Evolutionary conservation across 2,888 invertebrate genomes (phyloP).

Genomic region (Macaria notata): DNA sequence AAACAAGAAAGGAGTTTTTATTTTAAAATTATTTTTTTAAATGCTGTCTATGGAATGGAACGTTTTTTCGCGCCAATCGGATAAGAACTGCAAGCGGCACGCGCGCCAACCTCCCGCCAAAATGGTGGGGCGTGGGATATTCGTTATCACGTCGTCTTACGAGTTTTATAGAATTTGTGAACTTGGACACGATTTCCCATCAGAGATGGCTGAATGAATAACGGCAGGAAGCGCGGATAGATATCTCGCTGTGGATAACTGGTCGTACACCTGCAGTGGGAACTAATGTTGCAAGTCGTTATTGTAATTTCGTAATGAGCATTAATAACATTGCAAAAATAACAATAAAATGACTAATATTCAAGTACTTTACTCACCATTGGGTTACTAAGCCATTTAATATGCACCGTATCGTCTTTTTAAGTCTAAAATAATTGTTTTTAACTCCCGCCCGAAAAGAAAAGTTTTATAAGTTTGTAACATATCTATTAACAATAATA

Average conservation of each 20-base stretch:
- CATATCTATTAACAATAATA: no score
- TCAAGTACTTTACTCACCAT: no score
- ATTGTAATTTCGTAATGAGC: background rate
- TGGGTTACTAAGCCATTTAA: no score
- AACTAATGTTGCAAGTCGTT: conserved; percentile 2
- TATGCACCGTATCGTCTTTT: no score
- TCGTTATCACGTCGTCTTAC: conserved; percentile 21
- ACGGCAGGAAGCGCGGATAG: conserved; percentile 6
- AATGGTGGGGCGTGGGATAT: conserved; percentile 47
- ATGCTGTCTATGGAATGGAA: background rate
- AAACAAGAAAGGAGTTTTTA: no score
- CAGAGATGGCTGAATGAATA: conserved; percentile 5
- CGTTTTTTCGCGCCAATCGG: conserved; percentile 54
- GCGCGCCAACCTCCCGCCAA: conserved; percentile 34
- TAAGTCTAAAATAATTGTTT: no score
- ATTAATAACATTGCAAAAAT: no score
- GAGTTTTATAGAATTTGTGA: conserved; percentile 23
- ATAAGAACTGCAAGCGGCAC: conserved; percentile 41
- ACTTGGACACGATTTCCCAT: conserved; percentile 21
- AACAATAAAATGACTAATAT: no score
- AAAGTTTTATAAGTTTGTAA: no score
- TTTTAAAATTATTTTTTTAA: no score
- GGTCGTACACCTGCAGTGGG: conserved; percentile 1
- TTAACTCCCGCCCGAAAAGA: no score
- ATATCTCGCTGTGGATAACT: background rate